Evolutionary conservation across 1,140 invertebrate species (phyloP), one percentile per base, ranked within the genome.

Genomic region (Pectinophora gossypiella): DNA sequence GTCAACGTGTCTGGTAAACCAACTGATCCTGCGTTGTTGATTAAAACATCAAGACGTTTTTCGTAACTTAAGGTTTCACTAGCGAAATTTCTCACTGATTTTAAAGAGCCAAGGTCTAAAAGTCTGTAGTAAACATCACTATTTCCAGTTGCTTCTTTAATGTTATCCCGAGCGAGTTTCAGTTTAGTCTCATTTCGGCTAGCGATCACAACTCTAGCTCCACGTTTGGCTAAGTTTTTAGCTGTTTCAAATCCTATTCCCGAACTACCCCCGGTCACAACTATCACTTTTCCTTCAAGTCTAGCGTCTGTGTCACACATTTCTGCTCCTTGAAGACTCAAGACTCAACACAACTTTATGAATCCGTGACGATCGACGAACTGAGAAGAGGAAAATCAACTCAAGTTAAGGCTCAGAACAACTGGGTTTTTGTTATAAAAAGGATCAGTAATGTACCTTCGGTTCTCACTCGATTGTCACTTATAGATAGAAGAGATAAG

Each of bases 171-270:
- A 2, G 87, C 89, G 57, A 76, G 59, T 38, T 84, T 76, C 5
- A 89, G 87, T 68, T 87, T 89, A 0, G 86, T 76, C 68, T 87
- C 71, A 59, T 89, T 89, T 54, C 91, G 68, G 73, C 95, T 96
- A 10, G 94, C 94, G 76, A 96, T 90, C 21, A 95, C 90, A n/a
- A 96, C 91, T 81, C 87, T 92, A 0, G 94, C 95, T 23, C 92
- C 90, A 61, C 91, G 75, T 61, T 82, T 86, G 0, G 93, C 94
- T 57, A 96, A 78, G 59, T 91, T 90, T 56, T 88, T 78, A 0
- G 92, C 93, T 32, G 93, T 91, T 87, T 94, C 94, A 86, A 92
- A 94, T 7, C 96, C 96, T 65, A 97, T 95, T 0, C 96, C 96
- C 51, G 92, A 91, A 78, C 94, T 96, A 2, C 93, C 92, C 51